Evolutionary conservation across 2,797 vertebrate species (phyloP), one percentile per base, ranked within the genome.

Genomic region (Tadarida brasiliensis): DNA sequence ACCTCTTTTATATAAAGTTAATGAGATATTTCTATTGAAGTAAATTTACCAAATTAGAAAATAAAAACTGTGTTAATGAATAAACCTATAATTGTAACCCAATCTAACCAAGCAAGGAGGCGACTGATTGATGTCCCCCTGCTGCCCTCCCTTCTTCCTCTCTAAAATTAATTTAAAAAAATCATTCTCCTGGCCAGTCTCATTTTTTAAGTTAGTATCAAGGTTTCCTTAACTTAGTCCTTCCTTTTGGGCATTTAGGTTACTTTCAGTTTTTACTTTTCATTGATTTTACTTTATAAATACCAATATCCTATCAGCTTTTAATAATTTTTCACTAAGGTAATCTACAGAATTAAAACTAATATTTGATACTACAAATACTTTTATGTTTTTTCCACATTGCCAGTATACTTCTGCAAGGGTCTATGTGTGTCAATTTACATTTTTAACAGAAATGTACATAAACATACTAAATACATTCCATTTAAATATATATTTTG

Each of bases 21-120:
- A 90, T 57, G 20, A 89, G 14, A 22, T 90, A 77, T 63, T 61
- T 51, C 30, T 20, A n/a, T 44, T 82, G 19, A 17, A 81, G 16
- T 67, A 83, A 67, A 83, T 78, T 90, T 82, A 81, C 9, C 11
- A 90, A 81, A 76, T 81, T 94, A 51, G 59, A 63, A 94, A 76
- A 70, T 59, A 33, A 71, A 86, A 83, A 24, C 14, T 39, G 3
- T 63, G 16, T 54, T 67, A 61, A 94, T 54, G 22, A 90, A 19
- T 54, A 86, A 76, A 59, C 28, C 3, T 44, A 47, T 67, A 20
- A 54, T 67, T 73, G 16, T n/a, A 44, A 24, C 4, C 26, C 16
- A 91, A 6, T 63, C 22, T 85, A 74, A 81, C 16, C 14, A 67
- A 91, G 22, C 76, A 39, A 33, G 73, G 39, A 44, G 39, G 39